phyloP scores from a whole-genome alignment of 2,797 vertebrate species.

The Eulemur rubriventer region DNA sequence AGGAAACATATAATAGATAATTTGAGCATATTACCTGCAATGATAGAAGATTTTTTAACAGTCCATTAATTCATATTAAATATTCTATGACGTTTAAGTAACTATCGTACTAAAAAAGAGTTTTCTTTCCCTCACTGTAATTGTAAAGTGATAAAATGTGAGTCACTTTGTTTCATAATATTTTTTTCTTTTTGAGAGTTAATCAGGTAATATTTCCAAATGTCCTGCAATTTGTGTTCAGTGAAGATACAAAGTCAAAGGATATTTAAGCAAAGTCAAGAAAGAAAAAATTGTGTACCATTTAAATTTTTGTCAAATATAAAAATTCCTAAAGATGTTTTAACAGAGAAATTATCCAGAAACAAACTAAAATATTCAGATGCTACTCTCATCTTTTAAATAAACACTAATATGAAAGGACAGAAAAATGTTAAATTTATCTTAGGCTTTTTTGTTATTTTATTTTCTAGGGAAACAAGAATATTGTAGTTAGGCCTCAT shows the following conservation, averaged over 20 bases:
- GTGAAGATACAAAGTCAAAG: neutral
- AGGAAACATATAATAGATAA: slow-evolving; percentile 39
- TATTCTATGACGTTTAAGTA: slow-evolving; percentile 3
- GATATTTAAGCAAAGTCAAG: neutral
- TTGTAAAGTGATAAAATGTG: slow-evolving; percentile 7
- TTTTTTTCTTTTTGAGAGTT: neutral
- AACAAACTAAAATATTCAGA: slow-evolving; percentile 19
- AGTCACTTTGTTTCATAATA: neutral
- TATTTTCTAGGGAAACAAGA: neutral
- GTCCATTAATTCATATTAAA: slow-evolving; percentile 45
- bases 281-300: neutral
- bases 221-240: neutral
- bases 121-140: slow-evolving; percentile 3
- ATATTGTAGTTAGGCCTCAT: neutral
- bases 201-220: slow-evolving; percentile 28
- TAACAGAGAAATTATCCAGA: neutral
- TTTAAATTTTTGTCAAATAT: neutral
- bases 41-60: slow-evolving; percentile 36
- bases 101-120: slow-evolving; percentile 32
- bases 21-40: slow-evolving; percentile 15
- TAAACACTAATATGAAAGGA: slow-evolving; percentile 2
- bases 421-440: neutral
- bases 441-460: neutral
- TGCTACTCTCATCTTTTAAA: neutral
- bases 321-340: neutral